Base-by-base conservation (phyloP, 2,797 vertebrate species). In the Graptemys geographica region DNA sequence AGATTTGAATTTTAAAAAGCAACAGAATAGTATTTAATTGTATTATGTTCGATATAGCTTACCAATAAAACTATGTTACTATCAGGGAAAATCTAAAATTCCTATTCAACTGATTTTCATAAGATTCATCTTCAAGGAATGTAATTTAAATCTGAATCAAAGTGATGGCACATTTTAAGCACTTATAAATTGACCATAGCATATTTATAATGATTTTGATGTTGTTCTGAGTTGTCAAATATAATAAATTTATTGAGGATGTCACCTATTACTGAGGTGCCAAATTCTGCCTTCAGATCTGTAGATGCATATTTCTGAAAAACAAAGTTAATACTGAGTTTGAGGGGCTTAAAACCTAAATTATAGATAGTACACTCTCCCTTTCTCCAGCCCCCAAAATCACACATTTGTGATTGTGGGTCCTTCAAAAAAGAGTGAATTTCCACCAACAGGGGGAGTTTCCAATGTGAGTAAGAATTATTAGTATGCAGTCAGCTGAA, bases 121-220 rank as follows among this genome's bases (percentile, higher is more conserved):
- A 93, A 56, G 59, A 95, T 28, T 94, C 88, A 44, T 93, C 94
- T 95, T 95, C 78, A 84, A 96, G 81, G 84, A 95, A 88, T 31
- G 19, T 86, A 92, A 94, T 57, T 96, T 55, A 92, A 94, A 93
- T 87, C 95, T 92, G 88, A 79, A 96, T 92, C 28, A 85, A 72
- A 85, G 25, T 69, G 79, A 79, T 83, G 56, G 53, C 69, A 11
- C 87, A 53, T 86, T 94, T 49, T 19, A 92, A 89, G 91, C 41
- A 16, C 84, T 8, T 19, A 81, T 91, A 11, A 83, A 74, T 47
- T 53, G 49, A 5, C 21, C 89, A n/a, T 56, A 86, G 52, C 86
- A 72, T 89, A 92, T 90, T 96, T 86, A 88, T 21, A 93, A 55
- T 69, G 27, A 88, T 81, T 88, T 89, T 51, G 56, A 95, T 59